phyloP scores from a whole-genome alignment of 92 coral and sea anemone genomes.

The Phenganax marumi region DNA sequence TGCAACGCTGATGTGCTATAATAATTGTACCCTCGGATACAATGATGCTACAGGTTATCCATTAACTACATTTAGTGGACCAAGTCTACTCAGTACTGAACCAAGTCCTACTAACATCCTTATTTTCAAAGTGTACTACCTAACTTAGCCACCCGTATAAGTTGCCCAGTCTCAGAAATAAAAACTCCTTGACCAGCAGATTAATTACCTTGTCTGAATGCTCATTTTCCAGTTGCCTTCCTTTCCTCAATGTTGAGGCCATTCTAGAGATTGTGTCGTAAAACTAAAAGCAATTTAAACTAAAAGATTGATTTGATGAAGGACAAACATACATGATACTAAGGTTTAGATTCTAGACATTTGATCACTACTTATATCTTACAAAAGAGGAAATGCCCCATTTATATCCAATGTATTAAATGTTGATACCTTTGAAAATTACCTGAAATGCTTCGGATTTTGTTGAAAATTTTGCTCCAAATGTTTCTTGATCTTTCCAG shows the following conservation, averaged over 20 bases:
- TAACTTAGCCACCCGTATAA: too few relatives aligned
- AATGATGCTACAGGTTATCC: too few relatives aligned
- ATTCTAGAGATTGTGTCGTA: conserved; percentile 70
- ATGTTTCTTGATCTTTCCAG: conserved; percentile 37
- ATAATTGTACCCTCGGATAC: too few relatives aligned
- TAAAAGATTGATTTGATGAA: background rate
- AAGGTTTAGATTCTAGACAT: background rate
- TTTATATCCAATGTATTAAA: background rate
- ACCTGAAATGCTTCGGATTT: conserved; percentile 30
- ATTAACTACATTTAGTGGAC: too few relatives aligned
- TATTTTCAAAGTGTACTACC: too few relatives aligned
- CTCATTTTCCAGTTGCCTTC: conserved; percentile 52
- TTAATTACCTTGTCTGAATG: conserved; percentile 25
- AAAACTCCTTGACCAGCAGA: background rate
- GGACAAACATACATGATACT: background rate
- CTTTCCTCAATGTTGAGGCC: conserved; percentile 79
- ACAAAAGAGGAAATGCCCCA: background rate
- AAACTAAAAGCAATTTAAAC: conserved; percentile 56
- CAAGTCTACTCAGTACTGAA: too few relatives aligned
- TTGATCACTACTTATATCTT: background rate
- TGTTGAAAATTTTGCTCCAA: conserved; percentile 37
- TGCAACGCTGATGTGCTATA: too few relatives aligned
- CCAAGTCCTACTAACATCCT: too few relatives aligned
- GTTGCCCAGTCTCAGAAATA: too few relatives aligned
- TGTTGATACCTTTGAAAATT: background rate